phyloP scores from a whole-genome alignment of 2,888 invertebrate genomes.

The Thereva unica region DNA sequence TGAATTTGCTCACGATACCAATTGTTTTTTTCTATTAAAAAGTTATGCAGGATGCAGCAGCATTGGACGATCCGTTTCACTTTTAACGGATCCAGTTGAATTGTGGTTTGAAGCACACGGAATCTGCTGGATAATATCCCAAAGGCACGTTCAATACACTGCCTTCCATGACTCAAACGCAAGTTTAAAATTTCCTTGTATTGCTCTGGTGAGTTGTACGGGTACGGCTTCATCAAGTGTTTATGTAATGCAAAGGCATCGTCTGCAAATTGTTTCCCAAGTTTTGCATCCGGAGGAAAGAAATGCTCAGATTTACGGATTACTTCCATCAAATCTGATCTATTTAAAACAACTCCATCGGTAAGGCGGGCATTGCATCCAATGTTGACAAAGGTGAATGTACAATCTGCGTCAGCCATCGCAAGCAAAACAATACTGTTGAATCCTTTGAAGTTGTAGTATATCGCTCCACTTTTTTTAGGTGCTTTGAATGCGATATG shows the following conservation, averaged over 20 bases:
- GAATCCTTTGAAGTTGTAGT: background rate
- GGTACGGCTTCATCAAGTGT: background rate
- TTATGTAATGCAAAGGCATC: background rate
- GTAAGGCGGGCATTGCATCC: background rate
- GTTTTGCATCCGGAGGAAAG: background rate
- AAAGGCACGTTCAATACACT: background rate
- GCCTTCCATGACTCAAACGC: background rate
- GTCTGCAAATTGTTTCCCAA: background rate
- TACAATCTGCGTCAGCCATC: background rate
- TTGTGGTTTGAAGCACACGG: background rate
- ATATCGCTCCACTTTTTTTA: background rate
- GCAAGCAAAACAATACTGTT: constrained; percentile 1
- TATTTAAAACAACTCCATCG: background rate
- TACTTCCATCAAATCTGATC: constrained; percentile 1
- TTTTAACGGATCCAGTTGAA: background rate
- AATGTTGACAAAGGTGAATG: background rate
- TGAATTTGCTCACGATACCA: too few relatives aligned
- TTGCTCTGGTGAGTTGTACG: background rate
- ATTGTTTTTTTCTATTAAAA: too few relatives aligned
- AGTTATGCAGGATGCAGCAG: background rate
- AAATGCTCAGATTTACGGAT: background rate
- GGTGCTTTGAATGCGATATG: constrained; percentile 8
- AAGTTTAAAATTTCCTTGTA: background rate
- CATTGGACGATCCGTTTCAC: background rate
- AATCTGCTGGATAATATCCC: background rate